A percentile compares a stretch with the other conserved stretches of the same genome.
phyloP scores from a whole-genome alignment of 1,140 invertebrate species.

The Rhynchophorus ferrugineus region DNA sequence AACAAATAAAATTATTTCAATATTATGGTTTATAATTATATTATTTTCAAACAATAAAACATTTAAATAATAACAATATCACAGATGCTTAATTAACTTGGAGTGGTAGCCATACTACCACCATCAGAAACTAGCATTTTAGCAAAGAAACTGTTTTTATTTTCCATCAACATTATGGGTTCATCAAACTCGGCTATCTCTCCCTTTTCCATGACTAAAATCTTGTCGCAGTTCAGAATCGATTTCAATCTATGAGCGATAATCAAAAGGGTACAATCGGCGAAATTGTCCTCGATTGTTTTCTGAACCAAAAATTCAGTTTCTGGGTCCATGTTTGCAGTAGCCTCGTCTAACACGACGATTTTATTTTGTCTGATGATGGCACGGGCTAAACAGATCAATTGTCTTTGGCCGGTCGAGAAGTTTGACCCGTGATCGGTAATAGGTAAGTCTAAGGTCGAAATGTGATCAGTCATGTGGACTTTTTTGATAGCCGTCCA shows the following conservation, averaged over 20 bases:
- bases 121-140: slow-evolving; percentile 48
- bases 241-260: slow-evolving; percentile 77
- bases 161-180: slow-evolving; percentile 57
- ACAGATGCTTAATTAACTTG: no score
- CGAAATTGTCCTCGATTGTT: slow-evolving; percentile 62
- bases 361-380: slow-evolving; percentile 67
- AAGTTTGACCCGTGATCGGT: slow-evolving; percentile 40
- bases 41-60: no score
- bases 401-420: slow-evolving; percentile 70
- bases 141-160: slow-evolving; percentile 54
- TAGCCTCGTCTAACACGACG: slow-evolving; percentile 70
- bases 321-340: slow-evolving; percentile 61
- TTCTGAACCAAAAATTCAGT: slow-evolving; percentile 61
- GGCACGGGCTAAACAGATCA: slow-evolving; percentile 70
- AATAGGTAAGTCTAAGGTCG: slow-evolving; percentile 21
- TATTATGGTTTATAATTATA: no score
- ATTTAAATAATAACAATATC: no score
- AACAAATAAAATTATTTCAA: no score
- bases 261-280: slow-evolving; percentile 67
- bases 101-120: no score
- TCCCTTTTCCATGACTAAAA: slow-evolving; percentile 65
- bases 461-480: slow-evolving; percentile 28
- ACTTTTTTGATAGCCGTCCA: slow-evolving; percentile 37
- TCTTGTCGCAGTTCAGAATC: slow-evolving; percentile 70
- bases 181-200: slow-evolving; percentile 62